Evolutionary conservation across 2,797 vertebrate genomes (phyloP).

Genomic region (Alca torda): DNA sequence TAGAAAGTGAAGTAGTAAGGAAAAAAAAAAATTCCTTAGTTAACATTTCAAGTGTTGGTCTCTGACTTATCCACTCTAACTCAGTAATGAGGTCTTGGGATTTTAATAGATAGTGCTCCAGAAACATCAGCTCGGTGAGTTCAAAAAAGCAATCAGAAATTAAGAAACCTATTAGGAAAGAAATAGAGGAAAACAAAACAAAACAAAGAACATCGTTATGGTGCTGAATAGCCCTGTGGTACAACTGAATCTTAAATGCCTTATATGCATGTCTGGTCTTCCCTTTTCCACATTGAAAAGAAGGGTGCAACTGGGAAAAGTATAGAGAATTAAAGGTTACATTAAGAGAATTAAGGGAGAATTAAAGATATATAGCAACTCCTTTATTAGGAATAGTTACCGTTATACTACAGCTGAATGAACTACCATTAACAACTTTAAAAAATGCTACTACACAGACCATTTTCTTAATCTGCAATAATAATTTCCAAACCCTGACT

Average conservation of each 20-base stretch:
- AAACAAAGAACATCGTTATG: neutral
- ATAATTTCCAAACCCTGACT: neutral
- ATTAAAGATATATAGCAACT: neutral
- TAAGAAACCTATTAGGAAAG: neutral
- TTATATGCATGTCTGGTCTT: neutral
- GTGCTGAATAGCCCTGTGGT: neutral
- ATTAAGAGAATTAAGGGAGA: neutral
- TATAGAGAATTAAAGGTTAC: neutral
- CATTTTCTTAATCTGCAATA: neutral
- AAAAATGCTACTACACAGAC: neutral
- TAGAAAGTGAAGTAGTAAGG: neutral
- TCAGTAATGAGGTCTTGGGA: neutral
- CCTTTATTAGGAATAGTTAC: neutral
- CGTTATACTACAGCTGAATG: neutral
- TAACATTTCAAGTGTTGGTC: neutral
- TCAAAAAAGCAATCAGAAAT: neutral
- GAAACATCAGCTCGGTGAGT: neutral
- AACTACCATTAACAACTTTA: neutral
- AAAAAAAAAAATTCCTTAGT: neutral
- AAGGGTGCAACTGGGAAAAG: neutral
- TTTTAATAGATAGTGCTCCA: neutral
- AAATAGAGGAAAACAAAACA: neutral
- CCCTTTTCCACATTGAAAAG: neutral
- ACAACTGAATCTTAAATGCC: neutral
- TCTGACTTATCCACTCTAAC: neutral